These are phyloP conservation scores for Morpho helenor DNA, from an alignment of 2,888 invertebrate genomes.

Conservation along the genomic window DNA sequence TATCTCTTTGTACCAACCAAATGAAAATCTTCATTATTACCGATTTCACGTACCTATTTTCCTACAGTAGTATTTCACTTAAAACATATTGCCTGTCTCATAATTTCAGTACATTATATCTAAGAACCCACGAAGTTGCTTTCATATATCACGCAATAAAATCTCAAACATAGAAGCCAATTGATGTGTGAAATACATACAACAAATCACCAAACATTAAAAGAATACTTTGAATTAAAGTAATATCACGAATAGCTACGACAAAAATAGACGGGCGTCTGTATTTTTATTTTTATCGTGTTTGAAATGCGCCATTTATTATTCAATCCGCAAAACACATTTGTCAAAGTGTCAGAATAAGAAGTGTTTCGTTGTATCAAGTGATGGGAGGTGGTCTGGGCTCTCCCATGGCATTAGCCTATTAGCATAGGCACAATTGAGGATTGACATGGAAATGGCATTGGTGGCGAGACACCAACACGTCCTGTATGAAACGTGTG, in stretches of 20 bases:
- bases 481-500: slow-evolving; percentile 62
- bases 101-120: background rate
- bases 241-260: slow-evolving; percentile 7
- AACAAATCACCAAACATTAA: slow-evolving; percentile 6
- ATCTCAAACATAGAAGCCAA: slow-evolving; percentile 5
- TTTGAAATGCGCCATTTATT: slow-evolving; percentile 35
- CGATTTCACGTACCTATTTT: too few relatives aligned
- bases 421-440: slow-evolving; percentile 52
- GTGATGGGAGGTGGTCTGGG: slow-evolving; percentile 45
- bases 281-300: slow-evolving; percentile 35
- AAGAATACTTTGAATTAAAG: slow-evolving; percentile 7
- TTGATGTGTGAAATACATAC: slow-evolving; percentile 5
- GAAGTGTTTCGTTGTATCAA: slow-evolving; percentile 40
- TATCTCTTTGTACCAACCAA: too few relatives aligned
- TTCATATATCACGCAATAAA: slow-evolving; percentile 7
- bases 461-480: slow-evolving; percentile 48
- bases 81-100: background rate
- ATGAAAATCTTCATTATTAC: too few relatives aligned
- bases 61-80: too few relatives aligned
- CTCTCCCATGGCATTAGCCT: background rate
- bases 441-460: slow-evolving; percentile 53
- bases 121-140: too few relatives aligned
- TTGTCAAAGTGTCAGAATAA: slow-evolving; percentile 53
- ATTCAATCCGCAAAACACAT: slow-evolving; percentile 54
- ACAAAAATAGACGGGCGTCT: slow-evolving; percentile 6